A percentile compares a stretch with the other conserved stretches of the same genome.
Evolutionary conservation across 2,888 invertebrate genomes (phyloP).

Genomic region (Notodonta dromedarius): DNA sequence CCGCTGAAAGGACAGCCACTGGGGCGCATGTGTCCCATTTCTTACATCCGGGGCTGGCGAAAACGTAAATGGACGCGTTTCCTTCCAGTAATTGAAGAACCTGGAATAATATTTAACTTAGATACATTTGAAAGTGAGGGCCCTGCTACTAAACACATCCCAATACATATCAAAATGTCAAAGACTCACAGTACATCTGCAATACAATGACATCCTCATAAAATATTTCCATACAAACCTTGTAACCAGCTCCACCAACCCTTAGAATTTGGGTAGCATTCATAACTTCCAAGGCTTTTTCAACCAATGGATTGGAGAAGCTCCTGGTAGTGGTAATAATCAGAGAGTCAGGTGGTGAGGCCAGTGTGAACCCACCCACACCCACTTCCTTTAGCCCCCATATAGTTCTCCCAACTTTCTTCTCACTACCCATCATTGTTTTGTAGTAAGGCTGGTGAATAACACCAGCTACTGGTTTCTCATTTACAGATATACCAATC

Average conservation of each 20-base stretch:
- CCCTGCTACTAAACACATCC: too few relatives aligned
- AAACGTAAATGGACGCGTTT: conserved; percentile 97
- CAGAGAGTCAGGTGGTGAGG: conserved; percentile 83
- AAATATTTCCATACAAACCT: conserved; percentile 82
- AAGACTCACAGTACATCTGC: too few relatives aligned
- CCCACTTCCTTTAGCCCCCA: conserved; percentile 96
- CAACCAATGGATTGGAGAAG: conserved; percentile 93
- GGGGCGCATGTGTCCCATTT: conserved; percentile 99
- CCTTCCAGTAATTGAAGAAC: conserved; percentile 96
- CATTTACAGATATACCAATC: conserved; percentile 96
- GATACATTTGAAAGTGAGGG: too few relatives aligned
- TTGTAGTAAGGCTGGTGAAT: conserved; percentile 98
- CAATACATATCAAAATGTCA: too few relatives aligned
- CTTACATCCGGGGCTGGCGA: conserved; percentile 97
- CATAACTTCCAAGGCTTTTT: conserved; percentile 92
- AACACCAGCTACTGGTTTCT: conserved; percentile 96
- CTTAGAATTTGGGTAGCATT: conserved; percentile 92
- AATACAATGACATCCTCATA: not conserved
- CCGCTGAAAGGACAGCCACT: conserved; percentile 94
- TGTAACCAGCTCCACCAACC: conserved; percentile 98
- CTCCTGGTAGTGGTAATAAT: conserved; percentile 97
- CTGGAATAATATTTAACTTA: conserved; percentile 68
- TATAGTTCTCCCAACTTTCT: conserved; percentile 92
- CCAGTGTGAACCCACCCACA: conserved; percentile 87
- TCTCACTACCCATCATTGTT: conserved; percentile 79